Evolutionary conservation across 2,113 vertebrate genomes (phyloP).

Genomic region (Ophthalmolycus amberensis): DNA sequence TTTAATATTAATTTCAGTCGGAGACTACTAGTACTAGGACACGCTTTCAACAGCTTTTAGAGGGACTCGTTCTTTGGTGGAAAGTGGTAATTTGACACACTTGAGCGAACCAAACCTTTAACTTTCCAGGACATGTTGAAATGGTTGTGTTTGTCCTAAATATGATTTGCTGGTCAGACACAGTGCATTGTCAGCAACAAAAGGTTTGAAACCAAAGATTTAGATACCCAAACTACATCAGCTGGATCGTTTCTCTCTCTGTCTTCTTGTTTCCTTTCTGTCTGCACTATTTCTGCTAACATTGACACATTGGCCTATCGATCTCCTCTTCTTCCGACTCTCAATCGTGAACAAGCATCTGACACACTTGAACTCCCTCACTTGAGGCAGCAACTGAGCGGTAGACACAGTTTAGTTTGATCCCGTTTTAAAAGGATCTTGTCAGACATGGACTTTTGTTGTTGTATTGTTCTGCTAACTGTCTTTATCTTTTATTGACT

Average conservation of each 20-base stretch:
- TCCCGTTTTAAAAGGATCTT: constrained; percentile 8
- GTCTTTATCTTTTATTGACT: constrained; percentile 39
- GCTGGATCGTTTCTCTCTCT: neutral
- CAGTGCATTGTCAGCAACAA: too few relatives aligned
- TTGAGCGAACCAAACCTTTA: neutral
- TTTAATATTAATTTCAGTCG: neutral
- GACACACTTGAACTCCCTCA: neutral
- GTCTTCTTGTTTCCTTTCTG: neutral
- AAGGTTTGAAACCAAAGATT: neutral
- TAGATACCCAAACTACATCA: constrained; percentile 20
- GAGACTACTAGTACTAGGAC: neutral
- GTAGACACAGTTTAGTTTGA: neutral
- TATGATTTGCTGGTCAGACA: neutral
- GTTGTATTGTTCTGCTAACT: constrained; percentile 17
- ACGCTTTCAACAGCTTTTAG: neutral
- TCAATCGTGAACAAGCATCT: neutral
- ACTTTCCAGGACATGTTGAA: neutral
- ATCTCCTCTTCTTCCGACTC: neutral
- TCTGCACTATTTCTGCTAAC: neutral
- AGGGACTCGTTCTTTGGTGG: neutral
- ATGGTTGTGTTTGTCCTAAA: neutral
- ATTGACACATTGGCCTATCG: neutral
- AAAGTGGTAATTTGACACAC: neutral
- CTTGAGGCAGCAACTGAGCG: neutral
- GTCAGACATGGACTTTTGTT: neutral